Conservation (phyloP, 2,797 vertebrate species). For the Betta splendens region DNA sequence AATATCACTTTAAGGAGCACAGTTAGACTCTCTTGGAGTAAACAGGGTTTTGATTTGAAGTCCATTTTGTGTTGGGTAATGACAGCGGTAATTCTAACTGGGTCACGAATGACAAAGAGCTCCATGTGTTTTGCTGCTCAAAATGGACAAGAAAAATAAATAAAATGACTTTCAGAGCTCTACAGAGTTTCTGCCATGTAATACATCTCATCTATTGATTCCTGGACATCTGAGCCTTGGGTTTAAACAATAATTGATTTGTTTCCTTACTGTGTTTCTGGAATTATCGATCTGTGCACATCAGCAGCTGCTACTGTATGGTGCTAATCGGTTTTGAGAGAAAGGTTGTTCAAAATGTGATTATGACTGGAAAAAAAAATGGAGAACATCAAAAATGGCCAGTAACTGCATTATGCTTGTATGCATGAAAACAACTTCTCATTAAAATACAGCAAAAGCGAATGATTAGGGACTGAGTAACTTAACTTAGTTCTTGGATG, state of each 20-base stretch:
- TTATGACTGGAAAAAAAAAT: slow-evolving; percentile 51
- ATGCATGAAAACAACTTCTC: no score
- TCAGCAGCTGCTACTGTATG: slow-evolving; percentile 76
- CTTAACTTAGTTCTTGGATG: no score
- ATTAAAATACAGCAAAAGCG: no score
- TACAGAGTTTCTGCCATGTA: slow-evolving; percentile 58
- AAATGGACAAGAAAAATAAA: slow-evolving; percentile 34
- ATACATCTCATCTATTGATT: slow-evolving; percentile 72
- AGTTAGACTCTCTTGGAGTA: slow-evolving; percentile 1
- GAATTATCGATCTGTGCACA: slow-evolving; percentile 84
- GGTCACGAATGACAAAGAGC: slow-evolving; percentile 42
- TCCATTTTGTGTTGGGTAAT: slow-evolving; percentile 16
- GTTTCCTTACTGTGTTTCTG: slow-evolving; percentile 75
- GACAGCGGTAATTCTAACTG: slow-evolving; percentile 23
- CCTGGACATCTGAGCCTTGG: slow-evolving; percentile 52
- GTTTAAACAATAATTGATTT: slow-evolving; percentile 87
- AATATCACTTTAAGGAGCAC: not conserved
- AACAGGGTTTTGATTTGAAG: slow-evolving; percentile 23
- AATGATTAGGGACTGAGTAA: no score
- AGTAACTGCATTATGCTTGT: slow-evolving; percentile 17
- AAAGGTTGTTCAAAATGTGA: slow-evolving; percentile 80
- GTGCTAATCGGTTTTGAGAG: slow-evolving; percentile 81
- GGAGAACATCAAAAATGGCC: not conserved
- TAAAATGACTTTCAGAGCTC: slow-evolving; percentile 18
- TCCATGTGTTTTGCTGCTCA: slow-evolving; percentile 19